Percentiles rank a stretch among this genome's conserved stretches.
These are phyloP conservation scores for Tetramorium bicarinatum DNA, from an alignment of 2,888 invertebrate genomes.

Conservation along the genomic window DNA sequence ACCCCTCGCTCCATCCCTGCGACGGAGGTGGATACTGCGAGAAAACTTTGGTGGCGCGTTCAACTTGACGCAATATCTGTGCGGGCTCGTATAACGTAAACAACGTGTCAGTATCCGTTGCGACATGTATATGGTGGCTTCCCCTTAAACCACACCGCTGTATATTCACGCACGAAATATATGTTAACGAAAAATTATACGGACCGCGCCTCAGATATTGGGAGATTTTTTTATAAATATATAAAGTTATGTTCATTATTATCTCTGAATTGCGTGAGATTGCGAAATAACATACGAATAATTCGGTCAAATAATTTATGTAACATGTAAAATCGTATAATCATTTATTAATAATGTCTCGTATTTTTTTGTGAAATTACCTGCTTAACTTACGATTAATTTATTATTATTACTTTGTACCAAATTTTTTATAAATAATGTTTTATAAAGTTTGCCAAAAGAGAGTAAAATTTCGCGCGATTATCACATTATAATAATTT, in stretches of 20 bases:
- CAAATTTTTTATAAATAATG: not conserved
- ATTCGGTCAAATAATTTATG: not conserved
- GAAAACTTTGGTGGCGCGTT: conserved; percentile 77
- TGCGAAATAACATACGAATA: not conserved
- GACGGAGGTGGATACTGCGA: conserved; percentile 57
- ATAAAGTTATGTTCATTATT: not conserved
- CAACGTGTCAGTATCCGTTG: conserved; percentile 70
- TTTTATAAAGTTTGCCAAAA: not conserved
- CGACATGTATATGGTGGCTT: conserved; percentile 61
- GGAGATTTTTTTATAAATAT: not conserved
- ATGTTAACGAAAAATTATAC: conserved; percentile 18
- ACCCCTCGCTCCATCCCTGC: conserved; percentile 22
- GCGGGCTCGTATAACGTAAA: conserved; percentile 73
- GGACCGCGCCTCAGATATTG: not conserved
- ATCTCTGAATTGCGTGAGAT: not conserved
- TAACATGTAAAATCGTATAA: not conserved
- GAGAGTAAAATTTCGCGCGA: not conserved
- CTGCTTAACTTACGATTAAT: not conserved
- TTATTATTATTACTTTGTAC: not conserved
- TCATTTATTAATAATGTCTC: conserved; percentile 3
- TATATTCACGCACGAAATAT: conserved; percentile 39
- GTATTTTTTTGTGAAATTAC: not conserved
- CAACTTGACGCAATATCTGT: conserved; percentile 78
- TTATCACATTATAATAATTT: not conserved
- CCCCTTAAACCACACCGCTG: conserved; percentile 30